Evolutionary conservation across 1,140 invertebrate genomes (phyloP).

Genomic region (Papilio helenus): DNA sequence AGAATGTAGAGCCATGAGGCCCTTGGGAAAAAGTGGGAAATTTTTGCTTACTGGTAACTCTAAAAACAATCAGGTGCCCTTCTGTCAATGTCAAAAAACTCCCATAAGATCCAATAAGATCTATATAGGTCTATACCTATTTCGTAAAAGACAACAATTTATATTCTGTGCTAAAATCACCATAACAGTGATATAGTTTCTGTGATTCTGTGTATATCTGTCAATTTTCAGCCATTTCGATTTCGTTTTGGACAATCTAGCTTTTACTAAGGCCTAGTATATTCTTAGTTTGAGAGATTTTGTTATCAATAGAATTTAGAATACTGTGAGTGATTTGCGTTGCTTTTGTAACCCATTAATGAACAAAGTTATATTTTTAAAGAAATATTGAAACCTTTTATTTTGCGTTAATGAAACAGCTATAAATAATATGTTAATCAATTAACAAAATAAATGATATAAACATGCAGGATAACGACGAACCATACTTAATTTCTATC

Average conservation of each 20-base stretch:
- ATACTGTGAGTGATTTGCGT: neutral
- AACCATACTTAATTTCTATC: constrained; percentile 53
- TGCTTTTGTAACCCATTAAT: neutral
- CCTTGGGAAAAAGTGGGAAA: no score
- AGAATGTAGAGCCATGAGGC: no score
- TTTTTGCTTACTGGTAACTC: no score
- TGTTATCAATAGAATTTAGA: neutral
- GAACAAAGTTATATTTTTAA: neutral
- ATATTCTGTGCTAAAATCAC: no score
- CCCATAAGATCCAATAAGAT: no score
- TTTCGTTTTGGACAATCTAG: neutral
- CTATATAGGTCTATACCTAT: no score
- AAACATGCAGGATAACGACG: constrained; percentile 51
- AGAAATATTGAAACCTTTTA: neutral
- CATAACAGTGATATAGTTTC: no score
- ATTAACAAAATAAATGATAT: constrained; percentile 46
- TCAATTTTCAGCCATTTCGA: constrained; percentile 6
- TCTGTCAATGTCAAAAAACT: no score
- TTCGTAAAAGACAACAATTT: no score
- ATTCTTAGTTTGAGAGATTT: neutral
- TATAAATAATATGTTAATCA: neutral
- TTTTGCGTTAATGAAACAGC: neutral
- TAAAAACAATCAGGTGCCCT: no score
- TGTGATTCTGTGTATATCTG: neutral
- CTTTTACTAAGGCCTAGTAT: neutral